Base-by-base conservation (phyloP, 2,113 vertebrate genomes). In the Puntigrus tetrazona region DNA sequence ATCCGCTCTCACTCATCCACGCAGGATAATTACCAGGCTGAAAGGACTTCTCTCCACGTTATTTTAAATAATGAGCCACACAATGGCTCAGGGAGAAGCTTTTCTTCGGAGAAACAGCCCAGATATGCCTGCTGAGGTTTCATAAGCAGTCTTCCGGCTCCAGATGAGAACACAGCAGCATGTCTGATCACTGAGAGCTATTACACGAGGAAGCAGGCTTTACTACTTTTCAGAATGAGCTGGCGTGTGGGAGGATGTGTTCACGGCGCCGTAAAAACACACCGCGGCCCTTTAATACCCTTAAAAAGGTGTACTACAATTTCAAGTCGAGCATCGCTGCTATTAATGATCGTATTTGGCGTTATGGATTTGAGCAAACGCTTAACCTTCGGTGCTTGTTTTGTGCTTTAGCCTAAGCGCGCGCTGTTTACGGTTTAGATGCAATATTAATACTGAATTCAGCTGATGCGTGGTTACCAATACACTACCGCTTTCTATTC, bases 11-110 rank as follows among this genome's bases (percentile, higher is more conserved):
- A 75, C 78, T 87, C 81, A 85, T 86, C 34, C 63, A 85, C 81
- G 63, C 80, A 76, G 79, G 85, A 82, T 86, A 89, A 89, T 90
- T 90, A 87, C 67, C 79, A 77, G 29, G n/a, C 70, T 55, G 84
- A 78, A 87, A 86, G 82, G 80, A 84, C 77, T 73, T 52, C 73
- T 79, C 87, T 87, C 63, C 31, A 72, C 76, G 47, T 78, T 75
- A 82, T 84, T 83, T 87, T 70, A 87, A 87, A 67, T 88, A 89
- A 86, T 84, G 65, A 88, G 77, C 18, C 81, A 7, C 81, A 85
- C 85, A 81, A 85, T 82, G 78, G 72, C 45, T 74, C 27, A 20
- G 82, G 43, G 76, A 85, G 67, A 79, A 63, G 47, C 25, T 72
- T 73, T 75, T 82, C 63, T 69, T 67, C 63, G 11, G 47, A 79